Evolutionary conservation across 1,140 invertebrate genomes (phyloP).

Genomic region (Ridgeia piscesae): DNA sequence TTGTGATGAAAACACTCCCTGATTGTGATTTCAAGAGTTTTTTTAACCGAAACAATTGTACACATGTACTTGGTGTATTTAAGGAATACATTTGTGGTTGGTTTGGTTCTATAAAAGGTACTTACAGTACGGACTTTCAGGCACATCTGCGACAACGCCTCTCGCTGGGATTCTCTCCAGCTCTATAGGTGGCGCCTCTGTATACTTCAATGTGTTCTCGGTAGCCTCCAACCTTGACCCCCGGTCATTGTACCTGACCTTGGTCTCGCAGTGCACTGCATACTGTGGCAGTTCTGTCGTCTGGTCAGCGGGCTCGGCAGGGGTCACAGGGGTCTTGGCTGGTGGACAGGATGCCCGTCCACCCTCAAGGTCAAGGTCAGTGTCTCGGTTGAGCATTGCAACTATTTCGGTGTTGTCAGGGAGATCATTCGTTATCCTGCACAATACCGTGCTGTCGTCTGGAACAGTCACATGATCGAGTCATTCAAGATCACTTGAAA

Average conservation of each 20-base stretch:
- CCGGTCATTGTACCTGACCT: neutral
- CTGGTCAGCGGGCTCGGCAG: neutral
- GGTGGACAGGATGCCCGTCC: neutral
- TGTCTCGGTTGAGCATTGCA: conserved; percentile 10
- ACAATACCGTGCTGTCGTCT: neutral
- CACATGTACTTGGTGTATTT: neutral
- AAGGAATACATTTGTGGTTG: neutral
- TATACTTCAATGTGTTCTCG: neutral
- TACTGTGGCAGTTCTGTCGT: neutral
- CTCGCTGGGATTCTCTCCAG: neutral
- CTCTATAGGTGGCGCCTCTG: neutral
- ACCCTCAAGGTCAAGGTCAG: conserved; percentile 3
- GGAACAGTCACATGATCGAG: neutral
- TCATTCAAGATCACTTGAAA: neutral
- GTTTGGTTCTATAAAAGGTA: neutral
- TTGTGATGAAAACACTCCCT: neutral
- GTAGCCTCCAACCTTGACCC: neutral
- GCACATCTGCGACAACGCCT: neutral
- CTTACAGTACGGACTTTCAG: neutral
- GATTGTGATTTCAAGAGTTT: neutral
- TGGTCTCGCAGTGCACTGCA: neutral
- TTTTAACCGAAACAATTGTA: neutral
- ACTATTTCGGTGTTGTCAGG: conserved; percentile 12
- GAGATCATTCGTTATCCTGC: conserved; percentile 1
- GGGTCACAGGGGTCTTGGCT: neutral